Base-by-base conservation (phyloP, 2,113 vertebrate genomes). In the Sterrhoptilus dennistouni region DNA sequence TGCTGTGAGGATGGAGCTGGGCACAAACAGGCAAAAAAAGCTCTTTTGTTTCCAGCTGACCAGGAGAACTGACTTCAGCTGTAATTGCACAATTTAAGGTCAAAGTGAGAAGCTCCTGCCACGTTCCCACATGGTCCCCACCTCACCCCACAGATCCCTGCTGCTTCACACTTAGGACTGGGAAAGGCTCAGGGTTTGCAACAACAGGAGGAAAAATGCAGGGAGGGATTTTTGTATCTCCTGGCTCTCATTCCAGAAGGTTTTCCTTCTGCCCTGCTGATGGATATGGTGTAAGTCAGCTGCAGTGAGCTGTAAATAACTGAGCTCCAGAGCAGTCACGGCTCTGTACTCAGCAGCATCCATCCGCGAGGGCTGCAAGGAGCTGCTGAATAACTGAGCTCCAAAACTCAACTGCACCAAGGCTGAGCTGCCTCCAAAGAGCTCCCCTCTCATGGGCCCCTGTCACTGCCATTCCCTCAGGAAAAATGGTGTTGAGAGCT, bases 271-370 rank as follows among this genome's bases (percentile, higher is more conserved):
- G 60, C 45, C 76, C 72, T 64, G 66, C 77, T 84, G 78, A 89
- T 6, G 7, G 85, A 70, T 60, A 47, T 18, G 20, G 78, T 10
- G 4, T 40, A 77, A 87, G 88, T 93, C 92, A 94, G 92, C 96
- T 94, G 94, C 92, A 74, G 72, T 25, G 81, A 94, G 87, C 92
- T 90, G 93, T 81, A 84, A 94, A 78, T 83, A 95, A 81, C 81
- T 0, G 35, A 72, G 68, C 65, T 70, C 61, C 1, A 0, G 53
- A 44, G 52, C 4, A 2, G 81, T 40, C 87, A 74, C 8, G 0
- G 50, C 90, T 50, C 88, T 63, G 50, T 19, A 29, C 90, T 78
- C 65, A 49, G 69, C 64, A 77, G 64, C 88, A 87, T 64, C 74
- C 74, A 72, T 82, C 80, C 57, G 72, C 22, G 84, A 78, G 74